A percentile compares a stretch with the other conserved stretches of the same genome.
Evolutionary conservation across 2,797 vertebrate species (phyloP).

Genomic region (Danionella dracula): DNA sequence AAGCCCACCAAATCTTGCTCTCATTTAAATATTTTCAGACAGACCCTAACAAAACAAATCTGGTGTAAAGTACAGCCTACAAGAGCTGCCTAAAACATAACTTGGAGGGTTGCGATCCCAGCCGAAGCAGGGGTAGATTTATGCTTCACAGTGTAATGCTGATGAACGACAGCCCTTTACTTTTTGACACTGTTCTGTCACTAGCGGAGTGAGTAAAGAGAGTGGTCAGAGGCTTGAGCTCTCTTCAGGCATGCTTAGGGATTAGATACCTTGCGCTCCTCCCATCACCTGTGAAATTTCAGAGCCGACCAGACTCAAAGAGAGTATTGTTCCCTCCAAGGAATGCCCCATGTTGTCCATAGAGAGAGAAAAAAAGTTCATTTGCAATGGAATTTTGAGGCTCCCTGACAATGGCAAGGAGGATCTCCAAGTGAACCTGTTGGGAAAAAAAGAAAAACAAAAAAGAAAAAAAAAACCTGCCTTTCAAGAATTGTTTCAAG

Average conservation of each 20-base stretch:
- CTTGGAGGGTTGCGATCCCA: no score
- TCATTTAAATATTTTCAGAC: no score
- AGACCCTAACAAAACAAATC: no score
- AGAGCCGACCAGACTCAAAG: conserved; percentile 86
- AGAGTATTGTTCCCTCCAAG: conserved; percentile 84
- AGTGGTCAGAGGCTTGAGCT: conserved; percentile 40
- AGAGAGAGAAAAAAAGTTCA: conserved; percentile 72
- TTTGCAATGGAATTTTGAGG: conserved; percentile 94
- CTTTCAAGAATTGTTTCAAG: no score
- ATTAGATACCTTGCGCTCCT: conserved; percentile 80
- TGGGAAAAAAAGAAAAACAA: no score
- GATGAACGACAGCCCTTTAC: conserved; percentile 37
- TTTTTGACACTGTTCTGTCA: conserved; percentile 52
- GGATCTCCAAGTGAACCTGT: conserved; percentile 1
- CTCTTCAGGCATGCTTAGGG: conserved; percentile 48
- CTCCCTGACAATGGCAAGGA: conserved; percentile 80
- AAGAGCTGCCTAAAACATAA: no score
- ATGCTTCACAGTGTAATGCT: conserved; percentile 43
- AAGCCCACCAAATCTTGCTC: no score
- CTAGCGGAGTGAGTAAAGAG: conserved; percentile 50
- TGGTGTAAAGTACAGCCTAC: no score
- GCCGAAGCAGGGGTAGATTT: no score
- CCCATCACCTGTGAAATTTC: conserved; percentile 97
- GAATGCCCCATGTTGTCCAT: conserved; percentile 84
- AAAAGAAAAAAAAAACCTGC: no score